Conservation (phyloP, 2,797 vertebrate species). For the Meriones psammophilus region DNA sequence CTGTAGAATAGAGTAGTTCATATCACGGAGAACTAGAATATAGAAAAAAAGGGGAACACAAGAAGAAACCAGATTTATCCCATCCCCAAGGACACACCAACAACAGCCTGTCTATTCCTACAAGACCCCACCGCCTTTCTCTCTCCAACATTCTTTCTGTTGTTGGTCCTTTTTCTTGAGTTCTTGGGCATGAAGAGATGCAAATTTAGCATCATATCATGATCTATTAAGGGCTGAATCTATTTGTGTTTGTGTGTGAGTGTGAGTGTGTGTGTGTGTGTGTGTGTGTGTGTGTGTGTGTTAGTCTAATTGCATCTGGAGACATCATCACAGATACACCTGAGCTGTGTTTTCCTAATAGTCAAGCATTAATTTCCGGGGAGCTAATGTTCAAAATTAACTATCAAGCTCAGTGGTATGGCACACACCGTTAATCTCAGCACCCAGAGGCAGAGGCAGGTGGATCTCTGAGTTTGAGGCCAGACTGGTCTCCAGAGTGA, state of each 20-base stretch:
- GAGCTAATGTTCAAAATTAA: neutral
- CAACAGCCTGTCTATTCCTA: neutral
- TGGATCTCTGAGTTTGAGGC: neutral
- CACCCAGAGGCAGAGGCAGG: neutral
- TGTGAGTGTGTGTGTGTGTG: neutral
- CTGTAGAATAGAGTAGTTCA: neutral
- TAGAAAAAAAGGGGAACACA: neutral
- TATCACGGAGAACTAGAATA: neutral
- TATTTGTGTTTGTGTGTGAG: neutral
- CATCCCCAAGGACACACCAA: neutral
- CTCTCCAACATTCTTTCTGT: neutral
- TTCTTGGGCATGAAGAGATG: neutral
- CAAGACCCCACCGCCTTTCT: neutral
- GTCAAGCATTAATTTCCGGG: neutral
- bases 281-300: neutral
- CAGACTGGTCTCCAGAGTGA: neutral
- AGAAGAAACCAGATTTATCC: neutral
- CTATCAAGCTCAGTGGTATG: neutral
- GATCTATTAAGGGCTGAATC: neutral
- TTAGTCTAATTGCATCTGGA: neutral
- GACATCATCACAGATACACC: neutral
- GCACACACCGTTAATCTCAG: neutral
- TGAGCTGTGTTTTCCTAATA: neutral
- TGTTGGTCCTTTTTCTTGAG: neutral
- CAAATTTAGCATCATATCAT: neutral